Evolutionary conservation across 2,888 invertebrate genomes (phyloP).

Genomic region (Stramonita haemastoma): DNA sequence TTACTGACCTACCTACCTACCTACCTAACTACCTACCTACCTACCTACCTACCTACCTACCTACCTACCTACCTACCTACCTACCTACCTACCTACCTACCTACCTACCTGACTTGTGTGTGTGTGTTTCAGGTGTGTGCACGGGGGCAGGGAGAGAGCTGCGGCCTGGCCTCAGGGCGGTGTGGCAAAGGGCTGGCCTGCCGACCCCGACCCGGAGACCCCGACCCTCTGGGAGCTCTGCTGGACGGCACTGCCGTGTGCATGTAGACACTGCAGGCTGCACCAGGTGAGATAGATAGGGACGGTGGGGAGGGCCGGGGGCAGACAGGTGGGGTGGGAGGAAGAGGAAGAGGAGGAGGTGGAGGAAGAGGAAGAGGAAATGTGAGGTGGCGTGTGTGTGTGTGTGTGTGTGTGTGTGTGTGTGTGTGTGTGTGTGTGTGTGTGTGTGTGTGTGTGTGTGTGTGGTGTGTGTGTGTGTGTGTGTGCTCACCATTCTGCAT

Average conservation of each 20-base stretch:
- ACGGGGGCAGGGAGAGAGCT: slow-evolving; percentile 31
- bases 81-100: too few relatives aligned
- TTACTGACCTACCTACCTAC: too few relatives aligned
- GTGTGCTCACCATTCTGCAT: too few relatives aligned
- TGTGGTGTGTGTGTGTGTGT: too few relatives aligned
- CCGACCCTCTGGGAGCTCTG: slow-evolving; percentile 41
- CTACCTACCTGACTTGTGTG: too few relatives aligned
- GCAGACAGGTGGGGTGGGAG: not conserved
- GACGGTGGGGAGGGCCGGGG: not conserved
- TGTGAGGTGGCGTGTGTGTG: not conserved
- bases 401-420: not conserved
- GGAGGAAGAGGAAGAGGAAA: too few relatives aligned
- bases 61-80: too few relatives aligned
- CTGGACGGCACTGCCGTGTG: slow-evolving; percentile 44
- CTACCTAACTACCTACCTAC: too few relatives aligned
- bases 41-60: too few relatives aligned
- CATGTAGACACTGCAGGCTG: not conserved
- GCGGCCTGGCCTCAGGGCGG: slow-evolving; percentile 41
- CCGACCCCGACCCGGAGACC: slow-evolving; percentile 39
- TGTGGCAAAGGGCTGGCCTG: slow-evolving; percentile 42
- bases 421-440: too few relatives aligned
- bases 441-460: too few relatives aligned
- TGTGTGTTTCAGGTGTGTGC: slow-evolving; percentile 38
- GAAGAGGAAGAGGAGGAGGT: not conserved
- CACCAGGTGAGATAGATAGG: not conserved